Base-by-base conservation (phyloP, 92 coral and sea anemone genomes). In the Palythoa grandis region DNA sequence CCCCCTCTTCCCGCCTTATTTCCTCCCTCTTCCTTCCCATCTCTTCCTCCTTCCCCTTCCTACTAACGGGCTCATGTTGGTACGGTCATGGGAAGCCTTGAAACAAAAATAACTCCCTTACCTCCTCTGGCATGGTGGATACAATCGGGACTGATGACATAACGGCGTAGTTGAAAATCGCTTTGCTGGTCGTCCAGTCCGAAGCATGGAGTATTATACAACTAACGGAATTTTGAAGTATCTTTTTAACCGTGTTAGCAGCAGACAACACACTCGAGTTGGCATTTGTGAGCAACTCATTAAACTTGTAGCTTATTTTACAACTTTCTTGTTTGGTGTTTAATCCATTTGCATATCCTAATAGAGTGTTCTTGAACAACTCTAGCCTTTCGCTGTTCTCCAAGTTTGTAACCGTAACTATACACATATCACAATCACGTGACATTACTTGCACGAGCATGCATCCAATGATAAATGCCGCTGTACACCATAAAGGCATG, bases 401-500 rank as follows among this genome's bases (percentile, higher is more conserved):
- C 23, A 52, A 52, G 53, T 66, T 47, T n/a, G 73, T n/a, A 23
- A 80, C 73, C 5, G 85, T 80, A 20, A 66, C 47, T 63, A 80
- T 43, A 40, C 85, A 63, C 11, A 80, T 40, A 8, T 40, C 12
- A 17, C 85, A 80, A 35, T 63, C 61, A 66, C 58, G 60, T 65
- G 85, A 47, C 73, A 48, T 66, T 47, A 24, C 60, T 66, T 47
- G 74, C 61, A 47, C 25, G 43, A 61, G 63, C 38, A 23, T 48
- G 39, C 74, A 80, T 3, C 85, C 73, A 23, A 48, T 63, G 47
- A 66, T 5, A 20, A 80, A 66, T 22, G 50, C 74, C 47, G 85
- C 85, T 63, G 74, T 66, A 47, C 74, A 65, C 85, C 61, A 80
- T 43, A 16, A 7, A 15, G 13, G 85, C 73, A 80, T 80, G 60